phyloP scores from a whole-genome alignment of 2,797 vertebrate species.

The Avahi laniger region DNA sequence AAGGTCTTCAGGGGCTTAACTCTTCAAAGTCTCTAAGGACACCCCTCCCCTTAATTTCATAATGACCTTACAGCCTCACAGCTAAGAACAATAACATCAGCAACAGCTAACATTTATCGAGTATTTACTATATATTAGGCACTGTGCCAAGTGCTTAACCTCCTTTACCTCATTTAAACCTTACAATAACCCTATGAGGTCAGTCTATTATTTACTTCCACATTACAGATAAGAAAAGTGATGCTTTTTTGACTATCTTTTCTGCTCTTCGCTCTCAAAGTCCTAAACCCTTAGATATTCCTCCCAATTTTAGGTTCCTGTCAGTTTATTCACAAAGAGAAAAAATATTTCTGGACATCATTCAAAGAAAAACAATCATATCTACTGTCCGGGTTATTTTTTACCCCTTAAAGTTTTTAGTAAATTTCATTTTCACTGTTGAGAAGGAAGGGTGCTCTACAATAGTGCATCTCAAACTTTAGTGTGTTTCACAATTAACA shows the following conservation, averaged over 20 bases:
- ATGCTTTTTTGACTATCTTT: background rate
- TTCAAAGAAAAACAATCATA: background rate
- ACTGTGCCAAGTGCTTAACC: background rate
- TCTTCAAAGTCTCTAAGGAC: conserved; percentile 28
- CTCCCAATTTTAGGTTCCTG: conserved; percentile 31
- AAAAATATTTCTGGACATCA: background rate
- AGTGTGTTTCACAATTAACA: background rate
- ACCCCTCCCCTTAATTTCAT: conserved; percentile 14
- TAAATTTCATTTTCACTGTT: conserved; percentile 15
- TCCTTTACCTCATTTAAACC: conserved; percentile 12
- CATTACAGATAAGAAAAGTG: background rate
- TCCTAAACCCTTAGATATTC: background rate
- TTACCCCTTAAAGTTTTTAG: background rate
- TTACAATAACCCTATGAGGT: background rate
- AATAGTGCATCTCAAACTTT: background rate
- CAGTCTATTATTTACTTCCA: background rate
- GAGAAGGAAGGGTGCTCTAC: background rate
- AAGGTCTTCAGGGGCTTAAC: background rate
- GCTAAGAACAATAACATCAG: conserved; percentile 29
- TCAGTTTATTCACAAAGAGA: conserved; percentile 6
- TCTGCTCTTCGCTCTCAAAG: background rate
- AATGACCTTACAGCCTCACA: background rate
- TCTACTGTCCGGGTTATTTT: background rate
- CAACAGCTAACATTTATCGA: conserved; percentile 16
- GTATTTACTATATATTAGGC: background rate